A percentile compares a stretch with the other conserved stretches of the same genome.
These are phyloP conservation scores for Argyrosomus japonicus DNA, from an alignment of 2,113 vertebrate species.

Conservation along the genomic window DNA sequence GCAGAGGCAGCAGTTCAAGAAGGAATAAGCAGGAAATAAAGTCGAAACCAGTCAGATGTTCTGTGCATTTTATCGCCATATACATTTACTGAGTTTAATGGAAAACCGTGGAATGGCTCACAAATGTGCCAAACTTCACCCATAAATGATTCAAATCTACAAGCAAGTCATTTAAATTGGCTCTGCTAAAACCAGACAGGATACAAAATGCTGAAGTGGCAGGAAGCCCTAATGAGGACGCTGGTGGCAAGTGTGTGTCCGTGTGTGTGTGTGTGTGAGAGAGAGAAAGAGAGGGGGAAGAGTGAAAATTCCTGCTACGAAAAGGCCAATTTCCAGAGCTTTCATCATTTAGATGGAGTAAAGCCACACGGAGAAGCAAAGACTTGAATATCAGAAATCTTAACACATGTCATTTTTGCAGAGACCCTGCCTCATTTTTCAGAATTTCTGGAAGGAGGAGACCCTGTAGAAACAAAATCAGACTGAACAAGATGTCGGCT, in stretches of 20 bases:
- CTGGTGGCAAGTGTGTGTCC: conserved; percentile 51
- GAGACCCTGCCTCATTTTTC: conserved; percentile 10
- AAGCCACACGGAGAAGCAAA: conserved; percentile 8
- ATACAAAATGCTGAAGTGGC: conserved; percentile 64
- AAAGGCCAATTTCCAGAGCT: conserved; percentile 49
- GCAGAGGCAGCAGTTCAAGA: not conserved
- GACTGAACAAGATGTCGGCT: conserved; percentile 19
- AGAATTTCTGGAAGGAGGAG: conserved; percentile 9
- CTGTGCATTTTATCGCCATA: not conserved
- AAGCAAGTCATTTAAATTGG: conserved; percentile 64
- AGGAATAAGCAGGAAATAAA: not conserved
- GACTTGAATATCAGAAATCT: not conserved
- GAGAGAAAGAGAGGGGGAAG: not conserved
- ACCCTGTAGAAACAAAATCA: not conserved
- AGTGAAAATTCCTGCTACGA: conserved; percentile 8
- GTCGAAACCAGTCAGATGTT: not conserved
- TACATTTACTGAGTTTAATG: not conserved
- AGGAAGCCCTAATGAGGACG: conserved; percentile 69
- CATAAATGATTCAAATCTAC: conserved; percentile 61
- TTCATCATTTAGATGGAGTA: conserved; percentile 47
- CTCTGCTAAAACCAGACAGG: conserved; percentile 52
- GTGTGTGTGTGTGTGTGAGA: conserved; percentile 27
- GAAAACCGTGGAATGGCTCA: conserved; percentile 29
- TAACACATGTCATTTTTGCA: conserved; percentile 13
- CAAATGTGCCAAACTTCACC: conserved; percentile 24